Percentiles rank a stretch among this genome's conserved stretches.
Evolutionary conservation across 2,797 vertebrate genomes (phyloP).

Genomic region (Sorex maritimensis): DNA sequence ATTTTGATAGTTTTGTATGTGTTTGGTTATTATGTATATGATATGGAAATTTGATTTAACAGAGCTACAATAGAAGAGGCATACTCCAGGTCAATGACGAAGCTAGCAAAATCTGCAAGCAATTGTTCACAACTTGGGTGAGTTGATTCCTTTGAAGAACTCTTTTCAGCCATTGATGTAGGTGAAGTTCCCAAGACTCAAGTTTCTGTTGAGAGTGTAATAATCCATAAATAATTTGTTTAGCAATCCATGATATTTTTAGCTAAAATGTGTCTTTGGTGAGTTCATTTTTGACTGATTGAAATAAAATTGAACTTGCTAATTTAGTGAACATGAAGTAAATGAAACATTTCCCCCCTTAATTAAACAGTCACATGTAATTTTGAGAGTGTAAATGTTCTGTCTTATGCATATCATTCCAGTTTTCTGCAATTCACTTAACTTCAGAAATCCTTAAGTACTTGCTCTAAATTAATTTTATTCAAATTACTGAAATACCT

Average conservation of each 20-base stretch:
- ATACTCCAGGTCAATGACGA: slow-evolving; percentile 99
- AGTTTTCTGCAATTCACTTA: slow-evolving; percentile 56
- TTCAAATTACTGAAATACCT: background rate
- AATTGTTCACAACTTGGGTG: slow-evolving; percentile 98
- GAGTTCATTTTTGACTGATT: slow-evolving; percentile 53
- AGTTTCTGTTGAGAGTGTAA: slow-evolving; percentile 28
- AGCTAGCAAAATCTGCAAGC: slow-evolving; percentile 97
- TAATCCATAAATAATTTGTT: slow-evolving; percentile 15
- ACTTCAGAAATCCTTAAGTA: slow-evolving; percentile 62
- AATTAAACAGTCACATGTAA: slow-evolving; percentile 60
- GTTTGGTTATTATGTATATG: slow-evolving; percentile 75
- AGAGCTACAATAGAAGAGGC: slow-evolving; percentile 98
- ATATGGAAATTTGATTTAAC: slow-evolving; percentile 81
- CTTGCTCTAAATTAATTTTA: slow-evolving; percentile 37
- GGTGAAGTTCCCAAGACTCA: slow-evolving; percentile 55
- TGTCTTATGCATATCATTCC: background rate
- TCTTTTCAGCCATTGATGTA: slow-evolving; percentile 54
- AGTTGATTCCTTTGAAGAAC: slow-evolving; percentile 86
- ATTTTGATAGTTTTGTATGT: slow-evolving; percentile 68
- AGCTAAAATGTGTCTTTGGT: slow-evolving; percentile 45
- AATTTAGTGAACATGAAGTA: slow-evolving; percentile 54
- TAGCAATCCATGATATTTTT: slow-evolving; percentile 33
- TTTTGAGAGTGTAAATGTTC: slow-evolving; percentile 52
- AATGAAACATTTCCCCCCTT: slow-evolving; percentile 25
- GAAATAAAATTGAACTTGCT: slow-evolving; percentile 58